phyloP scores from a whole-genome alignment of 2,113 vertebrate species.

The Hystrix brachyura region DNA sequence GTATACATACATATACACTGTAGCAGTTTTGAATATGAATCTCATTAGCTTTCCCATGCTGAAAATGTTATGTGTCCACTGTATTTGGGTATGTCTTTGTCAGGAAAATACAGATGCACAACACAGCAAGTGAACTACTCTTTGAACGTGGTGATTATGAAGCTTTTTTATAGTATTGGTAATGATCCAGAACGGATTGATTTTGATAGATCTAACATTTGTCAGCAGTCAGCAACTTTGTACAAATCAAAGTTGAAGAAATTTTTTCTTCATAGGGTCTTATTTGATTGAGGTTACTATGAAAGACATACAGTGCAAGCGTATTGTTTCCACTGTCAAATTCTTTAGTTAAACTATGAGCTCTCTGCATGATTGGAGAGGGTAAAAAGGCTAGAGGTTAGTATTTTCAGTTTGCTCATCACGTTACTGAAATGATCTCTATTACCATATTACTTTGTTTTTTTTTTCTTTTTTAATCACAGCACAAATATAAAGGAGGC shows the following conservation, averaged over 20 bases:
- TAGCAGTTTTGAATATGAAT: not conserved
- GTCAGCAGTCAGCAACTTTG: conserved; percentile 58
- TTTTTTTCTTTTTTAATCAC: conserved; percentile 18
- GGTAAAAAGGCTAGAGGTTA: conserved; percentile 26
- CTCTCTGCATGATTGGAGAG: not conserved
- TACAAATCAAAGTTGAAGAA: not conserved
- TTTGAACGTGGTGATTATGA: conserved; percentile 43
- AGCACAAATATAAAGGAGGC: conserved; percentile 51
- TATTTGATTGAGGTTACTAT: not conserved
- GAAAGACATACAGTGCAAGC: not conserved
- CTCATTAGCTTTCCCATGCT: not conserved
- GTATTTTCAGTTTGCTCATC: conserved; percentile 59
- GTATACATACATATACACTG: rapidly evolving
- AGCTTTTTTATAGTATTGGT: conserved; percentile 44
- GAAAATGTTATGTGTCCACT: not conserved
- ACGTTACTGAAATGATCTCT: conserved; percentile 52
- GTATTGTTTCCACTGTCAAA: not conserved
- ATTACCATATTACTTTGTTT: not conserved
- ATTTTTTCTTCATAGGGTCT: not conserved
- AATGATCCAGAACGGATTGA: conserved; percentile 55
- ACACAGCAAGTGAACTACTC: not conserved
- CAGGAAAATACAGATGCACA: not conserved
- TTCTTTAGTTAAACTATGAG: conserved; percentile 46
- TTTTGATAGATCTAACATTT: conserved; percentile 51
- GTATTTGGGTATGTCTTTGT: not conserved